Evolutionary conservation across 2,113 vertebrate genomes (phyloP), one percentile per base, ranked within the genome.

Genomic region (Labrus mixtus): DNA sequence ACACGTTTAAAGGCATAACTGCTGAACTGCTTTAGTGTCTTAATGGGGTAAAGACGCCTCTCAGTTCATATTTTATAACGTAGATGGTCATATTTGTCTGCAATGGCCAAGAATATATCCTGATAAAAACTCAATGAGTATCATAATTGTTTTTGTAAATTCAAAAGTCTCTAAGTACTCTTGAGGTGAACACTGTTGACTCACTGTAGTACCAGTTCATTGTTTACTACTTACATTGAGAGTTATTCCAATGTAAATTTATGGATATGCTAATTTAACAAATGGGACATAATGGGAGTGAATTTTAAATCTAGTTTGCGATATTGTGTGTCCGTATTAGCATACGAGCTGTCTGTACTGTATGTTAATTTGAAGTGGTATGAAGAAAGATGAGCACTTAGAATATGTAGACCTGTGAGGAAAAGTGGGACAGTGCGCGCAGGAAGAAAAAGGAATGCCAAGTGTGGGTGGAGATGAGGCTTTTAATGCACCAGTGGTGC

Each of bases 271-370:
- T 65, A 69, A 83, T 78, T 65, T 43, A 19, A 13, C 13, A 68
- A 85, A 86, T 59, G 62, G 51, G 29, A 64, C 76, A 68, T 85
- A 63, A 78, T 37, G 20, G 60, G 6, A 50, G 19, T 16, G 43
- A 43, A 62, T 54, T 80, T 71, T 74, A 23, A 76, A 3, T 41
- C n/a, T 25, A 33, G 13, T 66, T 65, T 13, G 11, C 29, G n/a
- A 67, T 33, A 75, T 55, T 68, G 72, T 79, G 53, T 19, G 45
- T 74, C 41, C 8, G 10, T 2, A 75, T 78, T 75, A 70, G 70
- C 74, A 83, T 77, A 22, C 25, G 16, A 51, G 9, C 17, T 1
- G 56, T 20, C 23, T 60, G 33, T 37, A n/a, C 22, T 22, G 22
- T 12, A 68, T 69, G 65, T 23, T 67, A 55, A 78, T 76, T 65